Base-by-base conservation (phyloP, 1,140 invertebrate genomes). In the Wasmannia auropunctata region DNA sequence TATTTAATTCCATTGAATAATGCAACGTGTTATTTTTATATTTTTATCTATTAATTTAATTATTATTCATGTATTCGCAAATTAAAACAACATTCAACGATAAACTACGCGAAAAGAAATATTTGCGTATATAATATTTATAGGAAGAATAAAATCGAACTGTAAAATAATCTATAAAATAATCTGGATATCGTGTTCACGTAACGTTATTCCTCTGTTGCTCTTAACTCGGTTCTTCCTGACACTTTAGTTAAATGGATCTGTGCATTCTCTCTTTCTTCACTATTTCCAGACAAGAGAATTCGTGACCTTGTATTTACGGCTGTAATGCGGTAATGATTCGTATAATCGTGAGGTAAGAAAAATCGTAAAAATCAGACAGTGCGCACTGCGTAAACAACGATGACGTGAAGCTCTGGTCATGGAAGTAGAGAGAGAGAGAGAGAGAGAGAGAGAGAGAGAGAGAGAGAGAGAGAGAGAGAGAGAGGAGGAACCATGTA, bases 211-310 rank as follows among this genome's bases (percentile, higher is more conserved):
- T 40, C 25, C 6, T 54, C 16, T n/a, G 0, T 34, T 25, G 19
- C 5, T 40, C 34, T 43, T 37, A 7, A 10, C 46, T 54, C 16
- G 31, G 0, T 43, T 3, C 31, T 72, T 28, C 14, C 40, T 25
- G 19, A 19, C 49, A 37, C n/a, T 63, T 74, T 62, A 49, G n/a
- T 88, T 88, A 88, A 85, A 88, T 88, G 69, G 58, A 75, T 88
- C 37, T 58, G 25, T 54, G 56, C 70, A 31, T 74, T 46, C 19
- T 4, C 51, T 63, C 54, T 85, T 88, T 79, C 58, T 56, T 37
- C n/a, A 56, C n/a, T 22, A 19, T 63, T 85, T 88, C 31, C 65
- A 79, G 49, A 79, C 31, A 65, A 85, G 49, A 88, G n/a, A 79
- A 88, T 79, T 79, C 49, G 56, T 87, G 79, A 54, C 34, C n/a